These are phyloP conservation scores for Oegoconia quadripuncta DNA, from an alignment of 2,888 invertebrate genomes.

Conservation along the genomic window DNA sequence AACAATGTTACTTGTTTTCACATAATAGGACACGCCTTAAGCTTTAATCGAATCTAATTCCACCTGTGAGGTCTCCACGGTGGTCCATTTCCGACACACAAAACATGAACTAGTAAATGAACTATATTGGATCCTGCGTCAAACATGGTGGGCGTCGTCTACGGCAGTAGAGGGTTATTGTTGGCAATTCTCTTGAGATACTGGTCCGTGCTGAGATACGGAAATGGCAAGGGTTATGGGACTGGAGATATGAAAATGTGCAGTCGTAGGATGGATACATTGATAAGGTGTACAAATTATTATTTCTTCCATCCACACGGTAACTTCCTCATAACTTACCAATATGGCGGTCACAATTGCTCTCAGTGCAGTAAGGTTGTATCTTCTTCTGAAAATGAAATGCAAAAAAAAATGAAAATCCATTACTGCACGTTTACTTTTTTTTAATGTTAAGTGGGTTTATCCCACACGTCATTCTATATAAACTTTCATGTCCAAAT, in stretches of 20 bases:
- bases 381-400: too few relatives aligned
- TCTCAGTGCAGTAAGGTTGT: too few relatives aligned
- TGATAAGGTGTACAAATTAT: too few relatives aligned
- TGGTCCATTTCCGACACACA: constrained; percentile 1
- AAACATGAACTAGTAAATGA: constrained; percentile 9
- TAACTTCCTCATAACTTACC: too few relatives aligned
- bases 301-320: too few relatives aligned
- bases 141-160: constrained; percentile 15
- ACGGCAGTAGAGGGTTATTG: constrained; percentile 20
- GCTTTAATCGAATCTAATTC: not conserved
- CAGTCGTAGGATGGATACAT: not conserved
- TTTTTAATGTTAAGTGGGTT: too few relatives aligned
- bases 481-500: too few relatives aligned
- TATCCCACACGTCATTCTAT: too few relatives aligned
- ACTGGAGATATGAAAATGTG: not conserved
- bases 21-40: not conserved
- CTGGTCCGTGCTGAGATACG: not conserved
- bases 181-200: constrained; percentile 21
- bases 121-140: constrained; percentile 4
- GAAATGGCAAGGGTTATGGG: not conserved
- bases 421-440: too few relatives aligned
- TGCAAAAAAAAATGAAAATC: too few relatives aligned
- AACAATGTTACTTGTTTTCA: not conserved
- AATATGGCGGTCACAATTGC: too few relatives aligned
- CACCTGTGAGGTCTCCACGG: not conserved